Evolutionary conservation across 1,140 invertebrate genomes (phyloP), one percentile per base, ranked within the genome.

Genomic region (Theocolax elegans): DNA sequence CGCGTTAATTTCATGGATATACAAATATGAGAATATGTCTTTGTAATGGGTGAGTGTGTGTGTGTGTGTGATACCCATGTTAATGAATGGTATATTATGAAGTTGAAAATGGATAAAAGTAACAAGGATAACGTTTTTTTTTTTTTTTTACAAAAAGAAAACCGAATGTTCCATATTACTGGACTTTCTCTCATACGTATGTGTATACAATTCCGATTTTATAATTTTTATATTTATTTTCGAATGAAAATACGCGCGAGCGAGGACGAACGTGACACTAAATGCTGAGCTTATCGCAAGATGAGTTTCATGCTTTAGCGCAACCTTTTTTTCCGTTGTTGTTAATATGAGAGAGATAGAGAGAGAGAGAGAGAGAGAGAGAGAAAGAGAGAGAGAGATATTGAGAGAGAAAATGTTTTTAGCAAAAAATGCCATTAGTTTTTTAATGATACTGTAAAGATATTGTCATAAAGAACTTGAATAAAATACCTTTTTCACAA

Each of bases 321-420:
- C 1, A 6, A 7, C 23, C 8, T 44, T 31, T 31, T 17, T 23
- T 58, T 56, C 15, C 58, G 21, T 62, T 62, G 25, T 3, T n/a
- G n/a, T n/a, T n/a, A n/a, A n/a, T n/a, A n/a, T n/a, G n/a, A n/a
- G n/a, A n/a, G n/a, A n/a, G n/a, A n/a, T n/a, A n/a, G n/a, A n/a
- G n/a, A n/a, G n/a, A n/a, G n/a, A n/a, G n/a, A n/a, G n/a, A n/a
- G n/a, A n/a, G n/a, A n/a, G n/a, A n/a, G n/a, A n/a, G n/a, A n/a
- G n/a, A n/a, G n/a, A n/a, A n/a, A n/a, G n/a, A n/a, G n/a, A n/a
- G n/a, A n/a, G n/a, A n/a, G n/a, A n/a, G n/a, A n/a, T n/a, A n/a
- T n/a, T 67, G n/a, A 15, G 15, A 17, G 23, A 67, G 42, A 67
- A 67, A 67, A 27, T 59, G 6, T 54, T 42, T 44, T 44, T 21